Percentiles rank a stretch among this genome's conserved stretches.
Conservation (phyloP, 2,797 vertebrate genomes). For the Bryconaethiops microstoma region DNA sequence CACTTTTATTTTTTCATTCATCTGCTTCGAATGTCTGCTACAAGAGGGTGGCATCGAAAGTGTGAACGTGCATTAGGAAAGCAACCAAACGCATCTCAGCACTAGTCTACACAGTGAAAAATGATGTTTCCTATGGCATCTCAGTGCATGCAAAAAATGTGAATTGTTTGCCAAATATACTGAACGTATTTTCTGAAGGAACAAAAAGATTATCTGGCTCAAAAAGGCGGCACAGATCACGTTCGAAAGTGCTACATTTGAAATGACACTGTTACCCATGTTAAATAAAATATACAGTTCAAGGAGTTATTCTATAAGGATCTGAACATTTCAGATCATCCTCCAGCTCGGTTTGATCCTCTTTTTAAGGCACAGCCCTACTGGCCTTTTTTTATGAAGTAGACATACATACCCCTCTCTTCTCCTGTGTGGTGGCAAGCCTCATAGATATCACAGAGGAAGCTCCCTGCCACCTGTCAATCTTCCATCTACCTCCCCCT, state of each 20-base stretch:
- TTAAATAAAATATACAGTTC: conserved; percentile 23
- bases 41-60: background rate
- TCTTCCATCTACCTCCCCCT: conserved; percentile 59
- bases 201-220: conserved; percentile 12
- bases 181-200: conserved; percentile 18
- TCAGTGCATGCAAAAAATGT: background rate
- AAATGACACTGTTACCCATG: conserved; percentile 37
- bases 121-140: background rate
- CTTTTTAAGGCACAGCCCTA: conserved; percentile 39
- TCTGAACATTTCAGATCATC: conserved; percentile 43
- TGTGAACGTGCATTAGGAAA: background rate
- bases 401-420: conserved; percentile 29
- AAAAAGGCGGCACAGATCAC: background rate
- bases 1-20: background rate
- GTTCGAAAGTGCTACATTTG: conserved; percentile 9
- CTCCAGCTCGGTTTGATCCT: conserved; percentile 23
- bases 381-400: conserved; percentile 25
- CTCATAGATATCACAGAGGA: conserved; percentile 69
- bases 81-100: background rate
- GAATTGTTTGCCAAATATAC: conserved; percentile 13
- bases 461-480: conserved; percentile 79
- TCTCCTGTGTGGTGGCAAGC: conserved; percentile 43
- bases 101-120: background rate
- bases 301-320: conserved; percentile 15
- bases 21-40: background rate